Percentiles rank a stretch among this genome's conserved stretches.
phyloP scores from a whole-genome alignment of 1,140 invertebrate genomes.

The Trachymyrmex septentrionalis region DNA sequence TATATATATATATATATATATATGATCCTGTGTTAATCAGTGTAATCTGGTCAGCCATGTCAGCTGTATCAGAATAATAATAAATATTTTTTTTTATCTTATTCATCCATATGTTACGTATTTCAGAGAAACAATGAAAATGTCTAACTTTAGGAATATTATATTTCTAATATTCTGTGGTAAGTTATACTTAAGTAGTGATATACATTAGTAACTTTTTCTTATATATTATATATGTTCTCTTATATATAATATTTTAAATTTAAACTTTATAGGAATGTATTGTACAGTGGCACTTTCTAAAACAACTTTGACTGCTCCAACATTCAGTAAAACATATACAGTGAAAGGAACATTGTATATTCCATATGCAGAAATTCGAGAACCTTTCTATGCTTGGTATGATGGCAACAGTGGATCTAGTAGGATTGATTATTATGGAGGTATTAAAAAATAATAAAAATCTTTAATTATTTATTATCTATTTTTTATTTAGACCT shows the following conservation, averaged over 20 bases:
- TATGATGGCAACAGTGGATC: constrained; percentile 91
- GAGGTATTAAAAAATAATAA: constrained; percentile 87
- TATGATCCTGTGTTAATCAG: not conserved
- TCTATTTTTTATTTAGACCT: not conserved
- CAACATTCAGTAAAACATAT: constrained; percentile 91
- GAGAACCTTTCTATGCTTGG: constrained; percentile 96
- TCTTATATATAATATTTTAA: not conserved
- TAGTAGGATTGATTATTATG: constrained; percentile 98
- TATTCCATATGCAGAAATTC: constrained; percentile 97
- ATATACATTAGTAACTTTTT: constrained; percentile 20
- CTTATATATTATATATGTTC: not conserved
- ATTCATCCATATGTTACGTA: not conserved
- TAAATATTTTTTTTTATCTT: not conserved
- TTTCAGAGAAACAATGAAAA: constrained; percentile 61
- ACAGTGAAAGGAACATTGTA: constrained; percentile 91
- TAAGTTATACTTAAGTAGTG: constrained; percentile 44
- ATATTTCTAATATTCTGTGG: constrained; percentile 61
- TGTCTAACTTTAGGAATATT: constrained; percentile 39
- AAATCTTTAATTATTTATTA: constrained; percentile 10
- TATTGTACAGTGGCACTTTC: not conserved
- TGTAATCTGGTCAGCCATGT: constrained; percentile 13
- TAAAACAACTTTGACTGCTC: constrained; percentile 77
- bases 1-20: too few species aligned
- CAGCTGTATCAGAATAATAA: constrained; percentile 1
- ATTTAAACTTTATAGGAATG: constrained; percentile 23